Conservation (phyloP, 30 jellyfish, hydroid and myxozoan species). For the Aurelia sp. region DNA sequence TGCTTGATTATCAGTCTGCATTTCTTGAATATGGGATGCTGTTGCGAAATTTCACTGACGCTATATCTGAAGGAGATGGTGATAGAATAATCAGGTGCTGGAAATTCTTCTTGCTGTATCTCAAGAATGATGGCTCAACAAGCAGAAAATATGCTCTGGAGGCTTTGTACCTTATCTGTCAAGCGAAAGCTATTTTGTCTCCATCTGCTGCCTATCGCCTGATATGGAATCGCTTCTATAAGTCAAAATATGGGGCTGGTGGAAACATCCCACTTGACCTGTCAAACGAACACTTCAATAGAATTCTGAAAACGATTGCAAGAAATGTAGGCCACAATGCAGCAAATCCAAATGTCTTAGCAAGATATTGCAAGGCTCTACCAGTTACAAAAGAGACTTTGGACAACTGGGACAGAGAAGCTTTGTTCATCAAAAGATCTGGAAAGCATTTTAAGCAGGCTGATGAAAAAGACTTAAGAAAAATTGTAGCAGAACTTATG, state of each 20-base stretch:
- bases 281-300: slow-evolving; percentile 19
- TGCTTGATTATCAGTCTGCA: slow-evolving; percentile 39
- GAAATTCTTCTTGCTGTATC: slow-evolving; percentile 45
- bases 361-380: slow-evolving; percentile 23
- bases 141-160: slow-evolving; percentile 57
- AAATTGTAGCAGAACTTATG: slow-evolving; percentile 28
- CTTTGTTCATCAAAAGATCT: slow-evolving; percentile 26
- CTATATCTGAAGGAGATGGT: slow-evolving; percentile 74
- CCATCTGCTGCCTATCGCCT: slow-evolving; percentile 48
- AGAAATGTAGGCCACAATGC: slow-evolving; percentile 39
- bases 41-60: slow-evolving; percentile 44
- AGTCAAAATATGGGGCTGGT: slow-evolving; percentile 40
- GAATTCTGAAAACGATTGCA: slow-evolving; percentile 8
- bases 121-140: slow-evolving; percentile 48
- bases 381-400: slow-evolving; percentile 20
- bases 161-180: too few relatives aligned
- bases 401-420: slow-evolving; percentile 23
- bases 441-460: slow-evolving; percentile 29
- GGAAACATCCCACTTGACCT: slow-evolving; percentile 75
- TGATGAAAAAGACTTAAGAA: slow-evolving; percentile 26
- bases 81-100: slow-evolving; percentile 39
- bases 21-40: slow-evolving; percentile 62
- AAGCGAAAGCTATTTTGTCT: slow-evolving; percentile 40
- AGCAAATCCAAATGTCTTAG: slow-evolving; percentile 13
- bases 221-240: slow-evolving; percentile 53